Evolutionary conservation across 2,888 invertebrate genomes (phyloP), one percentile per base, ranked within the genome.

Genomic region (Leuctra nigra): DNA sequence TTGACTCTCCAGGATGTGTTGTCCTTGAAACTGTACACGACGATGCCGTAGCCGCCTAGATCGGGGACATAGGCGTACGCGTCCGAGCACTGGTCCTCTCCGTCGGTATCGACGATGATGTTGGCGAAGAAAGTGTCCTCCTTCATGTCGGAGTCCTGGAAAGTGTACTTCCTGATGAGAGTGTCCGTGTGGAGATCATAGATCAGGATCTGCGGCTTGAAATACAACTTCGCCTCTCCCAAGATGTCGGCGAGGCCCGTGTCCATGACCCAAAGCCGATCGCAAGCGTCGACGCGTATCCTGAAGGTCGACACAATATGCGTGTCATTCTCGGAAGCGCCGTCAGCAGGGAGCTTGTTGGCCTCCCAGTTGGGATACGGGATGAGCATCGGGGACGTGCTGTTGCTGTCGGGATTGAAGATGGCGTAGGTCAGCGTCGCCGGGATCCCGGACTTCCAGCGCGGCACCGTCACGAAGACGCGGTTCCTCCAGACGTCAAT

Each of bases 101-200:
- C 77, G 48, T 80, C 78, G 1, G 81, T 80, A 65, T 91, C 91
- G 0, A 89, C 81, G 1, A 86, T 83, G 65, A 88, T 80, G 68
- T 90, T 89, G 2, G 88, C 90, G 66, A 89, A 86, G 75, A 91
- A 91, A 0, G 86, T 84, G 62, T 84, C 81, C 53, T 85, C 81
- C 65, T 85, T 87, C 67, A 82, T 74, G 65, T 87, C 85, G 0
- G 70, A 70, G 13, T 79, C 75, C 66, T 86, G 86, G 65, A 90
- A 78, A 54, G 77, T 74, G 68, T 84, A 89, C 48, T 83, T 78
- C 59, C 35, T 48, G 22, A 56, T 24, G 48, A 90, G 72, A 67
- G 80, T 74, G 67, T 91, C 84, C 0, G 86, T 89, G 61, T 85
- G 87, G 56, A 91, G 73, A 67, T 90, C 88, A 64, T 82, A 87